Evolutionary conservation across 2,888 invertebrate species (phyloP).

Genomic region (Glyphotaelius pellucidus): DNA sequence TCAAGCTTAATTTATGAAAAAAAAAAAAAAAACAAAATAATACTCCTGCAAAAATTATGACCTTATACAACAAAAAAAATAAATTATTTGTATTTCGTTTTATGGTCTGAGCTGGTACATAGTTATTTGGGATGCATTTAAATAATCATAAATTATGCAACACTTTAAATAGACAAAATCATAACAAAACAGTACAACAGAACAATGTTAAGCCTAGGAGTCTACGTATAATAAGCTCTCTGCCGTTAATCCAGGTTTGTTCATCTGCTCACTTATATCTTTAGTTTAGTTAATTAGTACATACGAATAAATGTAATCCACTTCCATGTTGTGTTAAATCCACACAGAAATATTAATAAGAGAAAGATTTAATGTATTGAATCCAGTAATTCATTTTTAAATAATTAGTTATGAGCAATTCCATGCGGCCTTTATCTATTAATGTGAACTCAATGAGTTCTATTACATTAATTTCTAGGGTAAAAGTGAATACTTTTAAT

Average conservation of each 20-base stretch:
- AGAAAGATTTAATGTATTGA: background rate
- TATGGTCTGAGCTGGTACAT: too few relatives aligned
- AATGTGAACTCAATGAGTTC: background rate
- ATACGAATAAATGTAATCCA: slow-evolving; percentile 2
- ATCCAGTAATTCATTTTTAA: background rate
- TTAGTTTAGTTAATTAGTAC: slow-evolving; percentile 24
- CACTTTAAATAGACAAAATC: background rate
- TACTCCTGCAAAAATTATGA: background rate
- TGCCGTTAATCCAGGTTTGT: slow-evolving; percentile 11
- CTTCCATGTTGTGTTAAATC: slow-evolving; percentile 23
- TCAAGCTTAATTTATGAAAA: too few relatives aligned
- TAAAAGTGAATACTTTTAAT: background rate
- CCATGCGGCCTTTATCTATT: background rate
- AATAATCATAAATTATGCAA: background rate
- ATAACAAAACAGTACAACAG: slow-evolving; percentile 3
- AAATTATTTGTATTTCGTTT: background rate
- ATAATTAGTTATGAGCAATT: background rate
- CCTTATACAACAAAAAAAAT: background rate
- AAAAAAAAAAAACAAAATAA: too few relatives aligned
- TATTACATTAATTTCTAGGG: background rate
- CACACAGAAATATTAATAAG: slow-evolving; percentile 10
- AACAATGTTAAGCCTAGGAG: slow-evolving; percentile 40
- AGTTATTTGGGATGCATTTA: background rate
- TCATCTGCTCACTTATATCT: slow-evolving; percentile 21
- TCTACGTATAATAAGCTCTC: slow-evolving; percentile 42